Conservation (phyloP, 2,888 invertebrate genomes). For the Ectemnius continuus region DNA sequence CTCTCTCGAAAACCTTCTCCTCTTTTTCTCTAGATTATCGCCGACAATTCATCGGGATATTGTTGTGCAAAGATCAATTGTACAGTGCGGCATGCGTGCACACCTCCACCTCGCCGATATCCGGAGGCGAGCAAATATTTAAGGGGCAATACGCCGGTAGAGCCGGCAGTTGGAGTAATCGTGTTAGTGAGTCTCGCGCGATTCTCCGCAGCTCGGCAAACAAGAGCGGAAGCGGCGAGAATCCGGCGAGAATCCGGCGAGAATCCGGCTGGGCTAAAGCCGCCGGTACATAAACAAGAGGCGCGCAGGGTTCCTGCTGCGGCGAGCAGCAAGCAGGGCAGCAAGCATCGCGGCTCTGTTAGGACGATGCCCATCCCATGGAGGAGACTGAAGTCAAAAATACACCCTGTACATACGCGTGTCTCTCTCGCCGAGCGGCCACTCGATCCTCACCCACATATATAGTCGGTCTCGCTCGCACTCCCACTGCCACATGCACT, state of each 20-base stretch:
- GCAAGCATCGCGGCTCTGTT: background rate
- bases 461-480: slow-evolving; percentile 15
- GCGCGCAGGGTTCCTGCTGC: background rate
- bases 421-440: slow-evolving; percentile 3
- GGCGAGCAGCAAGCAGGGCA: background rate
- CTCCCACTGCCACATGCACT: slow-evolving; percentile 13
- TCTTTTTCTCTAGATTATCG: too few species aligned
- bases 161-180: too few species aligned
- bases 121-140: too few species aligned
- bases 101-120: too few species aligned
- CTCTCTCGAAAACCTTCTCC: too few species aligned
- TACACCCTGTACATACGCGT: slow-evolving; percentile 6
- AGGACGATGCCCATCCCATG: background rate
- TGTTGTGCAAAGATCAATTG: too few species aligned
- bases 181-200: too few species aligned
- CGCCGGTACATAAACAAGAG: too few species aligned
- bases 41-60: too few species aligned
- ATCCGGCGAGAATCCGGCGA: background rate
- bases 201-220: too few species aligned
- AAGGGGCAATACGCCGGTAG: too few species aligned
- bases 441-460: slow-evolving; percentile 2
- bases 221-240: background rate
- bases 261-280: background rate
- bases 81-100: too few species aligned
- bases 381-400: slow-evolving; percentile 2